Base-by-base conservation (phyloP, 2,888 invertebrate species). In the Epirrhoe tristata region DNA sequence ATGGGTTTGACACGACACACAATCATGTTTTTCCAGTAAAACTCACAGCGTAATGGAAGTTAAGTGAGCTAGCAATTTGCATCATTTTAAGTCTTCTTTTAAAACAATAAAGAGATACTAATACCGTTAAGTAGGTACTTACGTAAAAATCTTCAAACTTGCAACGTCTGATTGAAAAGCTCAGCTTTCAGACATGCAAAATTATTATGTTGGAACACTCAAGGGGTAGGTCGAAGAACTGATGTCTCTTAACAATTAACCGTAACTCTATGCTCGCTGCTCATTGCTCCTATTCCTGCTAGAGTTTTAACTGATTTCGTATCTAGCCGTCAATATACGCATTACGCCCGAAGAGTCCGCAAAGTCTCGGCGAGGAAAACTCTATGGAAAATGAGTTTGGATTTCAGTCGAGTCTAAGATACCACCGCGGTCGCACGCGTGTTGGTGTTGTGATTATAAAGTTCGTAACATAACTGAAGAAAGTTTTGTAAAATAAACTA, bases 141-240 rank as follows among this genome's bases (percentile, higher is more conserved):
- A 57, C 64, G 43, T 55, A 59, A 12, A 66, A 57, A 59, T 53
- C 55, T 24, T 72, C 80, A 81, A 79, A 77, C 77, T 74, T 77
- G 78, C 79, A 75, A 81, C 83, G 82, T 81, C 81, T 83, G 84
- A 87, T 89, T 89, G 86, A 89, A 90, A 88, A 89, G 85, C 84
- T 81, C 79, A 85, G 85, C 84, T 85, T 84, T 81, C 86, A 87
- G 86, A 86, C 88, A 85, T 87, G 88, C 87, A 85, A 87, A 84
- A 88, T 83, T 43, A 43, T 43, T 43, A 85, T 82, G 80, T 85
- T 85, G 81, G 83, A 83, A 81, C 80, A 84, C 80, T 78, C 77
- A 80, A 78, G 78, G 80, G 77, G 78, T 77, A 73, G 76, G 77
- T 75, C 60, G 60, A 76, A 78, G 78, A 77, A 67, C 77, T 66